Evolutionary conservation across 2,888 invertebrate genomes (phyloP).

Genomic region (Thera britannica): DNA sequence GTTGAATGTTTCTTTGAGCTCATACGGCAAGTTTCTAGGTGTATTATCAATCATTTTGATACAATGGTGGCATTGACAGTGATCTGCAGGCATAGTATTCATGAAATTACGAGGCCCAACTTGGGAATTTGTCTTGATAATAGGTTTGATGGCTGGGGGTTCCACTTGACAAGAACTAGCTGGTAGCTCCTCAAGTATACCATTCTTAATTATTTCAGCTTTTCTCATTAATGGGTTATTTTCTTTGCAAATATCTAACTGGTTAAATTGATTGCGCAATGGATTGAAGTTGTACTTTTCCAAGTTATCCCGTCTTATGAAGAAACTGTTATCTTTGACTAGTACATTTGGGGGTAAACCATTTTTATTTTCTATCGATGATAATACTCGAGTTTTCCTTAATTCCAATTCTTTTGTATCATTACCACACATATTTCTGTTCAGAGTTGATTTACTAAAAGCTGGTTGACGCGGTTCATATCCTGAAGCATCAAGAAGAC

Average conservation of each 20-base stretch:
- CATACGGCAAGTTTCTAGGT: slow-evolving; percentile 24
- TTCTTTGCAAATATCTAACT: slow-evolving; percentile 62
- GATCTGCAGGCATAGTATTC: slow-evolving; percentile 26
- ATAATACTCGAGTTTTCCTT: slow-evolving; percentile 41
- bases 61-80: slow-evolving; percentile 69
- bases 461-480: slow-evolving; percentile 50
- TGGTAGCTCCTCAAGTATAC: slow-evolving; percentile 27
- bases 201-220: slow-evolving; percentile 53
- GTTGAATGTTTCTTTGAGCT: slow-evolving; percentile 13
- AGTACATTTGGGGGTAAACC: slow-evolving; percentile 54
- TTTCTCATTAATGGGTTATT: slow-evolving; percentile 60
- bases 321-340: slow-evolving; percentile 65
- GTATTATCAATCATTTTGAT: slow-evolving; percentile 42
- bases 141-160: slow-evolving; percentile 13
- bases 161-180: slow-evolving; percentile 10
- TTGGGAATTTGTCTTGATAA: slow-evolving; percentile 6
- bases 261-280: slow-evolving; percentile 54
- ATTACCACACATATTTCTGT: slow-evolving; percentile 29
- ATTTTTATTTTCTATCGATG: slow-evolving; percentile 51
- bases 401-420: slow-evolving; percentile 1
- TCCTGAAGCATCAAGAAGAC: slow-evolving; percentile 65
- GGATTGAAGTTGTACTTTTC: slow-evolving; percentile 50
- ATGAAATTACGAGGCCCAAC: slow-evolving; percentile 12
- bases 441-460: slow-evolving; percentile 43
- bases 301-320: slow-evolving; percentile 65